phyloP scores from a whole-genome alignment of 2,113 vertebrate species.

The Melanerpes aurifrons region DNA sequence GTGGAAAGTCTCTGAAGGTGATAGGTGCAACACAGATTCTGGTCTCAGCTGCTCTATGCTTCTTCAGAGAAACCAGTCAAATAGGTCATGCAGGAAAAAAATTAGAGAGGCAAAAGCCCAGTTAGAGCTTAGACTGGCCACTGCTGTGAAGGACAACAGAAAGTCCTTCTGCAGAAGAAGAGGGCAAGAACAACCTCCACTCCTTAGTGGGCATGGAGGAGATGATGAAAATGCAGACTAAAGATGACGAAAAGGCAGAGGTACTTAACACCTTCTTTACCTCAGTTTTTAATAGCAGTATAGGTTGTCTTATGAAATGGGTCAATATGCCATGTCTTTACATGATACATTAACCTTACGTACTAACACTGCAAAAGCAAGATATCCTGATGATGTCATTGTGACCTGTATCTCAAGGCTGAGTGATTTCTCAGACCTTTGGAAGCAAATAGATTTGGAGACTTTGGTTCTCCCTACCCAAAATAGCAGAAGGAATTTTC shows the following conservation, averaged over 20 bases:
- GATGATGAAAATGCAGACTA: too few relatives aligned
- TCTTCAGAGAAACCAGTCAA: neutral
- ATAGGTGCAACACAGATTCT: neutral
- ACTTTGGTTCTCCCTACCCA: neutral
- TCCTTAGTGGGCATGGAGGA: too few relatives aligned
- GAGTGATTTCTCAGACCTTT: neutral
- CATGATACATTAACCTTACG: neutral
- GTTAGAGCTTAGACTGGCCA: too few relatives aligned
- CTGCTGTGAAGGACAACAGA: too few relatives aligned
- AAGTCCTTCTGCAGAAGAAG: too few relatives aligned
- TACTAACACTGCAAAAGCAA: neutral
- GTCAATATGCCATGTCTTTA: neutral
- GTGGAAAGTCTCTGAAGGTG: neutral
- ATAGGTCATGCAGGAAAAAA: neutral
- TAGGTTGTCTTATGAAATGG: neutral
- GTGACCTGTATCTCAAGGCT: neutral
- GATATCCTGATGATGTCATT: neutral
- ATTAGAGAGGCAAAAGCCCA: too few relatives aligned
- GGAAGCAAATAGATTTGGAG: neutral
- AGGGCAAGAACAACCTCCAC: too few relatives aligned
- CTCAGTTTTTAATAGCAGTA: too few relatives aligned
- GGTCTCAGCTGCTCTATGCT: neutral
- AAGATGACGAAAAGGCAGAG: too few relatives aligned
- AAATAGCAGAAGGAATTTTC: neutral
- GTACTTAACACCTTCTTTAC: too few relatives aligned